A percentile compares a stretch with the other conserved stretches of the same genome.
These are phyloP conservation scores for Gallinago jamesoni DNA, from an alignment of 2,113 vertebrate species.

Conservation along the genomic window DNA sequence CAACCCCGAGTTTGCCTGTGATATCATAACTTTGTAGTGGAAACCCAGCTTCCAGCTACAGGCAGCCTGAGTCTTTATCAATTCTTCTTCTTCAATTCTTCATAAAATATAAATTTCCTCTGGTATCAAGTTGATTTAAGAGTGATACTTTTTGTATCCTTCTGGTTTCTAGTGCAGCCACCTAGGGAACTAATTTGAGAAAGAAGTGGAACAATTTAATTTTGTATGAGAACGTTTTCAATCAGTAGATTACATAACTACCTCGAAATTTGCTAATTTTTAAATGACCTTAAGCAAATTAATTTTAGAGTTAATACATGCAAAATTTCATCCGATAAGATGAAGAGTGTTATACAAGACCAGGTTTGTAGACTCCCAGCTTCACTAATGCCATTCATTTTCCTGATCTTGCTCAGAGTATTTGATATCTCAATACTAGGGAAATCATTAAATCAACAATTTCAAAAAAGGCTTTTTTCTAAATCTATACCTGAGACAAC, in stretches of 20 bases:
- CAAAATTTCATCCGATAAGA: not conserved
- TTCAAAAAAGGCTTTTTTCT: not conserved
- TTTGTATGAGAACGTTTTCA: not conserved
- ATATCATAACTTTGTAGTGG: not conserved
- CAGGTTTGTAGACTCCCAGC: not conserved
- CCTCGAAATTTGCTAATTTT: not conserved
- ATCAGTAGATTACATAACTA: not conserved
- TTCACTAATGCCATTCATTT: not conserved
- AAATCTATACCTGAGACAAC: not conserved
- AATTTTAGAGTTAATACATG: not conserved
- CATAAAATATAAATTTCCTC: not conserved
- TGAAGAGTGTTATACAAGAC: not conserved
- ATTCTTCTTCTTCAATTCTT: not conserved
- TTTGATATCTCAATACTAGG: not conserved
- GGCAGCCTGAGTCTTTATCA: not conserved
- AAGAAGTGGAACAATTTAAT: not conserved
- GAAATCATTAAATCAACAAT: not conserved
- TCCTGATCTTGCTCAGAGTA: not conserved
- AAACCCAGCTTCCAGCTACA: not conserved
- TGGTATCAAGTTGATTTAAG: not conserved
- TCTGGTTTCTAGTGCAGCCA: not conserved
- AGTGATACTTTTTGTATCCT: not conserved
- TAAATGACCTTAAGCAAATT: not conserved
- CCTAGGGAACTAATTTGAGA: constrained; percentile 13
- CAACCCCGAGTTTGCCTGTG: not conserved